These are phyloP conservation scores for Pseudomyrmex cubaensis DNA, from an alignment of 1,140 invertebrate species.

Conservation along the genomic window DNA sequence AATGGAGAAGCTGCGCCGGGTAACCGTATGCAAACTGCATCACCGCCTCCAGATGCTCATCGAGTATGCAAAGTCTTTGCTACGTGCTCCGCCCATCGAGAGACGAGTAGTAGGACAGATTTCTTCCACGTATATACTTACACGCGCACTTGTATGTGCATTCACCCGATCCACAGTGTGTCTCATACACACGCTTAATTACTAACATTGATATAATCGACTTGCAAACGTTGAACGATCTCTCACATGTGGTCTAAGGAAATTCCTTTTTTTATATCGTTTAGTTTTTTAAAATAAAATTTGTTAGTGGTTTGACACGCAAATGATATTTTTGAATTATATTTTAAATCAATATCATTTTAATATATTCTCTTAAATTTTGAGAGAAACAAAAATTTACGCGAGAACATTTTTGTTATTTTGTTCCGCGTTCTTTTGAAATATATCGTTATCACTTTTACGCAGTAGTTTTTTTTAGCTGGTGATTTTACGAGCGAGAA, in stretches of 20 bases:
- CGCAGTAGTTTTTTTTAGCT: background rate
- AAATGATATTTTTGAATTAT: too few relatives aligned
- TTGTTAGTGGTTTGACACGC: too few relatives aligned
- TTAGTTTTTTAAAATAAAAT: too few relatives aligned
- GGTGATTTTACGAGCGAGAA: background rate
- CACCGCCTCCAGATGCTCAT: conserved; percentile 83
- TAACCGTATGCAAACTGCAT: conserved; percentile 84
- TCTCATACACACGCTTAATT: background rate
- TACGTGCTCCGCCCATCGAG: conserved; percentile 81
- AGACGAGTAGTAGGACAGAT: conserved; percentile 63
- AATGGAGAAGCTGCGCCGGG: conserved; percentile 80
- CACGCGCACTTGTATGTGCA: background rate
- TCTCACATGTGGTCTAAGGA: background rate
- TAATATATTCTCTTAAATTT: background rate
- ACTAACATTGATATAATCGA: background rate
- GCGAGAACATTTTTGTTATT: background rate
- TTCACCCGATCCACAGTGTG: background rate
- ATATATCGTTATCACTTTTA: background rate
- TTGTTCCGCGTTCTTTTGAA: background rate
- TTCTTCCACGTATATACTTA: conserved; percentile 33
- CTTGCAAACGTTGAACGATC: conserved; percentile 5
- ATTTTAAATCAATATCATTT: background rate
- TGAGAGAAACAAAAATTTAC: background rate
- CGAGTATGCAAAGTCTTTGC: conserved; percentile 84
- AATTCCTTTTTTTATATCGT: background rate